Evolutionary conservation across 2,888 invertebrate species (phyloP).

Genomic region (Zootermopsis nevadensis): DNA sequence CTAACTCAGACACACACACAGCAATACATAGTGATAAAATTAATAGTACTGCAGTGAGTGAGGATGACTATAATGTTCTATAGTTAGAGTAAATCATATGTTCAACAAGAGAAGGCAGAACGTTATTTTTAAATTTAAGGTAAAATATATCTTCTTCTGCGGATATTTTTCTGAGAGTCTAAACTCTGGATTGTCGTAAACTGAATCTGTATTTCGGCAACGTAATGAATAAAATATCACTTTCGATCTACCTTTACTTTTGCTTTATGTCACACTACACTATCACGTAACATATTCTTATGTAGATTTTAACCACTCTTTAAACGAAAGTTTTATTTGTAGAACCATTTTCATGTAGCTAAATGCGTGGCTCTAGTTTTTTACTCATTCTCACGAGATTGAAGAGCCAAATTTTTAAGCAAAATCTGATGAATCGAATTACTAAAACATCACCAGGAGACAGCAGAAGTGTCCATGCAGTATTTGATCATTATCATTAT

Average conservation of each 20-base stretch:
- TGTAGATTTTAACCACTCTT: neutral
- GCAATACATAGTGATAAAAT: too few relatives aligned
- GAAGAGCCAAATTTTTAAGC: neutral
- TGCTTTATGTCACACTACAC: neutral
- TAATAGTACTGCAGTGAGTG: too few relatives aligned
- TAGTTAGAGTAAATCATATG: too few relatives aligned
- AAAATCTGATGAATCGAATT: conserved; percentile 9
- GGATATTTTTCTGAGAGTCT: too few relatives aligned
- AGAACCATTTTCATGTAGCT: neutral
- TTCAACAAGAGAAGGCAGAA: too few relatives aligned
- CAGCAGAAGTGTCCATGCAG: neutral
- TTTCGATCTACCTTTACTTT: neutral
- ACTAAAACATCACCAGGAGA: neutral
- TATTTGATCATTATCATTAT: conserved; percentile 27
- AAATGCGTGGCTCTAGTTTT: neutral
- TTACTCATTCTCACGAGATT: neutral
- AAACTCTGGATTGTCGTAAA: too few relatives aligned
- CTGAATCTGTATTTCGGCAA: too few relatives aligned
- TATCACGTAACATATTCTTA: neutral
- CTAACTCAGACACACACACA: too few relatives aligned
- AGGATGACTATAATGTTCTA: too few relatives aligned
- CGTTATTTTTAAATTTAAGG: too few relatives aligned
- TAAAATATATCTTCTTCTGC: too few relatives aligned
- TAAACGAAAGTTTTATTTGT: neutral
- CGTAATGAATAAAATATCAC: too few relatives aligned